phyloP scores from a whole-genome alignment of 2,797 vertebrate genomes.

The Lagodon rhomboides region DNA sequence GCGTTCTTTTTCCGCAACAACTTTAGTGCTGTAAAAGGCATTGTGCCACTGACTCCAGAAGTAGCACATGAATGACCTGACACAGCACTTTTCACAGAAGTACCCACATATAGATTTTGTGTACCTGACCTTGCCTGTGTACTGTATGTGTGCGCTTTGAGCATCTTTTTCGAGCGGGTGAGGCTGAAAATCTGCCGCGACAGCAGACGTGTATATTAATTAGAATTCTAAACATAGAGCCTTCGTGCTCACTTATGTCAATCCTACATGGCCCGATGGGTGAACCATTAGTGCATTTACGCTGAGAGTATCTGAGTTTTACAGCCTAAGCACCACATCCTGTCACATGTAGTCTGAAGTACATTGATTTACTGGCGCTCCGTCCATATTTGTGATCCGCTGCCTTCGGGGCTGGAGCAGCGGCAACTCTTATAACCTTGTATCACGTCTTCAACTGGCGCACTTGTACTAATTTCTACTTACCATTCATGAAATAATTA shows the following conservation, averaged over 20 bases:
- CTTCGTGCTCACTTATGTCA: constrained; percentile 62
- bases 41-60: constrained; percentile 63
- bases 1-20: constrained; percentile 40
- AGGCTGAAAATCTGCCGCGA: constrained; percentile 53
- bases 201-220: constrained; percentile 66
- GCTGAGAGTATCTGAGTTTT: constrained; percentile 30
- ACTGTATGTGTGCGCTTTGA: constrained; percentile 28
- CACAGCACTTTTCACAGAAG: constrained; percentile 75
- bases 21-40: constrained; percentile 57
- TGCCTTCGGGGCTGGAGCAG: constrained; percentile 43
- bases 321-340: constrained; percentile 38
- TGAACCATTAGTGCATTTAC: constrained; percentile 48
- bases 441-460: constrained; percentile 10
- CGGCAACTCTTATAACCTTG: constrained; percentile 34
- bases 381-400: constrained; percentile 55
- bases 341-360: constrained; percentile 48
- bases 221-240: constrained; percentile 65
- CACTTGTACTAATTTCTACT: constrained; percentile 34
- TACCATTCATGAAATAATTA: constrained; percentile 34
- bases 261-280: constrained; percentile 44
- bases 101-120: constrained; percentile 72
- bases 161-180: constrained; percentile 50
- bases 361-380: constrained; percentile 53
- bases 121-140: constrained; percentile 72
- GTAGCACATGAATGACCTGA: constrained; percentile 74